Evolutionary conservation across 2,113 vertebrate species (phyloP), one percentile per base, ranked within the genome.

Genomic region (Platycercus adscitus): DNA sequence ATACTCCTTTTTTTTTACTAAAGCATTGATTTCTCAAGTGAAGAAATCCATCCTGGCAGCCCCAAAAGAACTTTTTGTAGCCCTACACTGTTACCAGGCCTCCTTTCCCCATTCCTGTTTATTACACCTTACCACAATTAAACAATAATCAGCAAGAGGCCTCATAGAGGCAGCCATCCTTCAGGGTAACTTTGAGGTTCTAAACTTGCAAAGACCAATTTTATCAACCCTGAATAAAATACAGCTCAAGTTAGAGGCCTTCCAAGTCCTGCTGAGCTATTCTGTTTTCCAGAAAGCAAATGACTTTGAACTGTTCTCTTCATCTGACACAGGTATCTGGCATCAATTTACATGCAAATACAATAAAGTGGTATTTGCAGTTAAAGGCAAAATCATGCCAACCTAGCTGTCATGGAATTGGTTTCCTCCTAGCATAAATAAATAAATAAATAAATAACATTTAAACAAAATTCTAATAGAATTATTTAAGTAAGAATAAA

Each of bases 291-390:
- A 90, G 64, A 81, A 81, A 83, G 64, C 39, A 86, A 81, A 79
- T 4, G 2, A 71, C 80, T 96, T 93, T 81, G 71, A 95, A 89
- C 56, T 0, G 7, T 55, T 95, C 72, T 75, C 60, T 78, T 91
- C 85, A 80, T n/a, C 60, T 64, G 55, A 60, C 89, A 78, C n/a
- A 88, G 14, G 68, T 64, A 75, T 13, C 65, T 56, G 44, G 44
- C 47, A 86, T 44, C 65, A 46, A 78, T 88, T 92, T 90, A 84
- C 69, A 66, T 73, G 64, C 85, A 91, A 94, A 83, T 84, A 78
- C 17, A 71, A 90, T 89, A 63, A 93, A 83, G 28, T 52, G 31
- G 31, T 52, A 47, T 88, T 86, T 78, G 25, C 69, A 81, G 55
- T 68, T 75, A 78, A 86, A 93, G 64, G 90, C 68, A 81, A 84